Percentiles rank a stretch among this genome's conserved stretches.
Conservation (phyloP, 2,888 invertebrate genomes). For the Euspilapteryx auroguttella region DNA sequence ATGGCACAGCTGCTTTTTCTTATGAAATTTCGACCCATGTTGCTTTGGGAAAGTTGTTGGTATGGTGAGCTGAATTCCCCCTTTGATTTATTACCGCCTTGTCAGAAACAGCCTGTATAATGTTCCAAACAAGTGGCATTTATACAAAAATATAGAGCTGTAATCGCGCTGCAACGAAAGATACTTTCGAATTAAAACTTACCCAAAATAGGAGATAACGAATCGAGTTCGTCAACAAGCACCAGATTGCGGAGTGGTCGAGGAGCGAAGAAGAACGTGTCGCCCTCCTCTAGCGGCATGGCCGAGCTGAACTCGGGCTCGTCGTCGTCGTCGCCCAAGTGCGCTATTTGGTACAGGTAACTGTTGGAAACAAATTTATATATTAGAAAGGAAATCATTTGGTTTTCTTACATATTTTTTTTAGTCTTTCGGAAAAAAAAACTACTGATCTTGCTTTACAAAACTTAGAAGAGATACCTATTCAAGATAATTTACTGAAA, state of each 20-base stretch:
- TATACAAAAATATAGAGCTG: too few relatives aligned
- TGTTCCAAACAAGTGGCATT: too few relatives aligned
- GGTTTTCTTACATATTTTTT: not conserved
- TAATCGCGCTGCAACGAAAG: too few relatives aligned
- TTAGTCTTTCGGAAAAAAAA: not conserved
- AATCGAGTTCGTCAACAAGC: constrained; percentile 95
- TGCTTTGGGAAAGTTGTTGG: too few relatives aligned
- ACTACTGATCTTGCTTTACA: too few relatives aligned
- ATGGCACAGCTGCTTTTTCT: too few relatives aligned
- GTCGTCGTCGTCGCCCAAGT: constrained; percentile 98
- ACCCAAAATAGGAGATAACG: constrained; percentile 90
- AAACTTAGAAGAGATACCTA: too few relatives aligned
- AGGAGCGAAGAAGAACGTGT: constrained; percentile 98
- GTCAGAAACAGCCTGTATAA: too few relatives aligned
- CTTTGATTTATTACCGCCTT: too few relatives aligned
- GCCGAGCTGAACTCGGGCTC: constrained; percentile 98
- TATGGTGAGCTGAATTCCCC: too few relatives aligned
- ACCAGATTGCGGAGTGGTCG: constrained; percentile 91
- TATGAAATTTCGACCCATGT: too few relatives aligned
- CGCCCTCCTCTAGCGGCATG: constrained; percentile 97
- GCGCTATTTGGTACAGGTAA: constrained; percentile 98
- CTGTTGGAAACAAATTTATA: constrained; percentile 53
- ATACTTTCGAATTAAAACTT: constrained; percentile 12
- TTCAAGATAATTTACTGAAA: too few relatives aligned
- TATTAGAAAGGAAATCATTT: not conserved